Conservation (phyloP, 2,888 invertebrate genomes). For the Torymus tubicola region DNA sequence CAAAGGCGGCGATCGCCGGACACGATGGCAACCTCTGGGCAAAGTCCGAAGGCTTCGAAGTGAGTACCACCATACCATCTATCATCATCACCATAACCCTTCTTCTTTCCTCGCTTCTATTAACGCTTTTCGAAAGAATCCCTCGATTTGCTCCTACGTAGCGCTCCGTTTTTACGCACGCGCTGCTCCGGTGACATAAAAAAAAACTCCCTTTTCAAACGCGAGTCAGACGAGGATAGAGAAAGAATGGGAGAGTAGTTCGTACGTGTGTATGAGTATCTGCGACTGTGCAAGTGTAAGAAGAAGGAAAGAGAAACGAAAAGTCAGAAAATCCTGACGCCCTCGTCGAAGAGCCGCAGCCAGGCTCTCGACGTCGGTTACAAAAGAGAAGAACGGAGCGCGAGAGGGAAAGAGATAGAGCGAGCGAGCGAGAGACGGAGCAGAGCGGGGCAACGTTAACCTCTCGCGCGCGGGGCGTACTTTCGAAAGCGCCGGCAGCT, state of each 20-base stretch:
- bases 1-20: conserved; percentile 96
- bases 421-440: conserved; percentile 40
- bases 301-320: background rate
- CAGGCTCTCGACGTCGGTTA: conserved; percentile 3
- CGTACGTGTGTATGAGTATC: background rate
- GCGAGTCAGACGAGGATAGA: background rate
- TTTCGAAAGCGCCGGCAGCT: conserved; percentile 42
- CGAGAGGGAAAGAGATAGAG: conserved; percentile 35
- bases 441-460: conserved; percentile 54
- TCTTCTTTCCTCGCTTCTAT: background rate
- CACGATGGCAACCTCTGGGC: conserved; percentile 97
- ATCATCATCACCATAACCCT: background rate
- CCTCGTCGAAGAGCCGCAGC: background rate
- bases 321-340: conserved; percentile 30
- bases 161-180: conserved; percentile 1
- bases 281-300: background rate
- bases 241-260: background rate
- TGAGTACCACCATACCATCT: conserved; percentile 80
- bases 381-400: conserved; percentile 19
- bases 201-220: background rate
- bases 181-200: background rate
- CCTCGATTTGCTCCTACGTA: background rate
- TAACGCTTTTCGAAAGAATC: background rate
- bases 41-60: conserved; percentile 94
- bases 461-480: conserved; percentile 49